Evolutionary conservation across 2,113 vertebrate genomes (phyloP), one percentile per base, ranked within the genome.

Genomic region (Caranx ignobilis): DNA sequence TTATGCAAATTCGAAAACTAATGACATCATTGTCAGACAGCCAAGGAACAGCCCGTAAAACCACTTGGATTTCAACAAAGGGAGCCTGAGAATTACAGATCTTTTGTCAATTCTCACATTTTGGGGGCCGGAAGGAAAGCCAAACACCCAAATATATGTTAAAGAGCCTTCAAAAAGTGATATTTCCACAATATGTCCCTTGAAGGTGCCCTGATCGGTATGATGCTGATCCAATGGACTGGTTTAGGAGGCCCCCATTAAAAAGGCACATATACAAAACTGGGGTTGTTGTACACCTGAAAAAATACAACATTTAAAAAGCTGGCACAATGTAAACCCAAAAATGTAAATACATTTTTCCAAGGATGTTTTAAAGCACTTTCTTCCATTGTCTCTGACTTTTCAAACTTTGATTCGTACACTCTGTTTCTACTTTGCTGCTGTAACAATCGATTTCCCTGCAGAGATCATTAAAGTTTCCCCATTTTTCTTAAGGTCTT

Each of bases 391-490:
- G 11, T 21, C 10, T 32, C 26, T 6, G 26, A 31, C 10, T 67
- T n/a, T 41, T 37, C 65, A 12, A 34, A n/a, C 31, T 57, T 65
- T 18, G 35, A 37, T 75, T 72, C 57, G 48, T 13, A 70, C 32
- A 16, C 21, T 26, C 3, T 65, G 15, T 47, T 85, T 26, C 54
- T 21, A 13, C 8, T 77, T 43, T 26, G 6, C 43, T 54, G 73
- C 74, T 59, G 15, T 54, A 48, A 56, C 19, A 75, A 43, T 2
- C 15, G 11, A 1, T 69, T 60, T 82, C 82, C 87, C 79, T 68
- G 65, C 73, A 80, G 82, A 85, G 71, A 75, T 87, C 75, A 82
- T 89, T 87, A 89, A 75, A 77, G 63, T 67, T 70, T 50, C 48
- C 12, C 61, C 11, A 60, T 47, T 67, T 37, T 75, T 63, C 71